These are phyloP conservation scores for Lutraria rhynchaena DNA, from an alignment of 1,140 invertebrate species.

Conservation along the genomic window DNA sequence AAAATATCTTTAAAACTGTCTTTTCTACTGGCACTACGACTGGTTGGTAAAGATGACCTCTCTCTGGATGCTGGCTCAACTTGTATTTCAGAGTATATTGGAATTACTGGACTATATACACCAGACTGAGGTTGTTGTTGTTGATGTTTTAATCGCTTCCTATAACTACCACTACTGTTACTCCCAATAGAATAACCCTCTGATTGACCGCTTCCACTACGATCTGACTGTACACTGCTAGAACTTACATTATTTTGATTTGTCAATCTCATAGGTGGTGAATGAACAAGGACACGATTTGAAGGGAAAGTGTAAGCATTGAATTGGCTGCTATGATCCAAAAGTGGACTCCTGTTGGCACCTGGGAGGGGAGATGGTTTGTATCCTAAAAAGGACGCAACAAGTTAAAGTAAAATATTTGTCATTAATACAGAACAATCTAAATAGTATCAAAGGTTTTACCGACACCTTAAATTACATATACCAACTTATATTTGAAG, in stretches of 20 bases:
- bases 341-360: conserved; percentile 65
- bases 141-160: conserved; percentile 58
- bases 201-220: conserved; percentile 52
- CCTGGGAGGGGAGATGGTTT: conserved; percentile 68
- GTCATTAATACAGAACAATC: too few species aligned
- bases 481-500: too few species aligned
- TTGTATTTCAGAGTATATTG: conserved; percentile 47
- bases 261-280: conserved; percentile 41
- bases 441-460: too few species aligned
- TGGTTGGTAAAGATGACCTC: conserved; percentile 62
- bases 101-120: conserved; percentile 41
- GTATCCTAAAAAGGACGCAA: conserved; percentile 75
- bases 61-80: conserved; percentile 42
- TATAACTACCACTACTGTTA: conserved; percentile 66
- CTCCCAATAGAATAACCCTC: conserved; percentile 63
- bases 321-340: conserved; percentile 58
- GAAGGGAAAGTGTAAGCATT: conserved; percentile 62
- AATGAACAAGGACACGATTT: conserved; percentile 60
- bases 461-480: too few species aligned
- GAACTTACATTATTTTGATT: conserved; percentile 57
- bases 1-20: conserved; percentile 75
- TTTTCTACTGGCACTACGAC: conserved; percentile 69
- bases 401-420: too few species aligned
- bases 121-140: conserved; percentile 34
- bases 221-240: conserved; percentile 59